Percentiles rank a stretch among this genome's conserved stretches.
These are phyloP conservation scores for Xiphorhynchus erythropygius DNA, from an alignment of 2,797 vertebrate species.

Conservation along the genomic window DNA sequence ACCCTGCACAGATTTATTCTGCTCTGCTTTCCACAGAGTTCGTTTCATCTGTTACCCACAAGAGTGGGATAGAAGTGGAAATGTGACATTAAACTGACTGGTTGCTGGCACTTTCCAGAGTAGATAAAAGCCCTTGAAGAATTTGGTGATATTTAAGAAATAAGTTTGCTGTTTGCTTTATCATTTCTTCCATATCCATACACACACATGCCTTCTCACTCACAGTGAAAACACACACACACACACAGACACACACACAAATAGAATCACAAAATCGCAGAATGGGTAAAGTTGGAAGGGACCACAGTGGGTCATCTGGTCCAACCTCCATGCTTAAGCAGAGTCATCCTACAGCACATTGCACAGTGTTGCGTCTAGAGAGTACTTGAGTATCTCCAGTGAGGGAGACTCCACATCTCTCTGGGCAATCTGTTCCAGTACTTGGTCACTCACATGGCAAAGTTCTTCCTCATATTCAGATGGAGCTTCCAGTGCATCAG, in stretches of 20 bases:
- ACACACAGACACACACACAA: neutral
- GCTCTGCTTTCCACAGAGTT: neutral
- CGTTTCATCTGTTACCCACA: constrained; percentile 3
- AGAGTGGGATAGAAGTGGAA: neutral
- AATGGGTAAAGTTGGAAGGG: neutral
- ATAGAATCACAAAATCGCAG: neutral
- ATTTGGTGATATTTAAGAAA: neutral
- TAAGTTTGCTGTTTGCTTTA: neutral
- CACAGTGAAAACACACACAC: neutral
- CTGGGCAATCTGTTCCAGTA: neutral
- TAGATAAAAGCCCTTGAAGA: neutral
- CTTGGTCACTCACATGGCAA: neutral
- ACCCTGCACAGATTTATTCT: neutral
- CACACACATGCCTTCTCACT: neutral
- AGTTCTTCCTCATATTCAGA: neutral
- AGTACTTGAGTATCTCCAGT: neutral
- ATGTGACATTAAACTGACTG: constrained; percentile 6
- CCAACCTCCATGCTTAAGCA: neutral
- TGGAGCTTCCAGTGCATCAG: neutral
- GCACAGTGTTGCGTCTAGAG: neutral
- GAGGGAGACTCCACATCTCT: neutral
- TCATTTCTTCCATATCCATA: neutral
- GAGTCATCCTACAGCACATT: neutral
- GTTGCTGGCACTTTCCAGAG: neutral
- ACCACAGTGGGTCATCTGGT: neutral